A percentile compares a stretch with the other conserved stretches of the same genome.
phyloP scores from a whole-genome alignment of 2,113 vertebrate species.

The Ursus arctos region DNA sequence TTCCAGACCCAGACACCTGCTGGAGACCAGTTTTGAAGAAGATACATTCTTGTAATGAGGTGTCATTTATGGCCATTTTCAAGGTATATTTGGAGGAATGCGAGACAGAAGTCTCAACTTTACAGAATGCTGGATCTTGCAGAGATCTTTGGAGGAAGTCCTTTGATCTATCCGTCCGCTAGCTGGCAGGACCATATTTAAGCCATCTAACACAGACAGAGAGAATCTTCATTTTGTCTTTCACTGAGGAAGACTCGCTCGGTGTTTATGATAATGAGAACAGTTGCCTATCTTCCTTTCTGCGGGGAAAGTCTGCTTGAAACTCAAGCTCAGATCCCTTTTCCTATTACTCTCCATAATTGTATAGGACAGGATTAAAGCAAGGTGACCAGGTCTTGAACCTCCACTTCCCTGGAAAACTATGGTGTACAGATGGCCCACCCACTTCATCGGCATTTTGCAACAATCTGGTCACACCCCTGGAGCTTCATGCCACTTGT shows the following conservation, averaged over 20 bases:
- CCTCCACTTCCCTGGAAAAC: background rate
- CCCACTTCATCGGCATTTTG: background rate
- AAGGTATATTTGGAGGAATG: background rate
- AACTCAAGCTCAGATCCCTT: background rate
- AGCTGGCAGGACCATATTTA: background rate
- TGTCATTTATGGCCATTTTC: constrained; percentile 44
- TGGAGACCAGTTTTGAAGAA: background rate
- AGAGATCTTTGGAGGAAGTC: background rate
- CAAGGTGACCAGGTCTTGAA: background rate
- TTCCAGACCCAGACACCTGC: background rate
- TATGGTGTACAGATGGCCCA: background rate
- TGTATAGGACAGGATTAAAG: background rate
- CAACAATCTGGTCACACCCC: background rate
- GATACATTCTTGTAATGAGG: background rate
- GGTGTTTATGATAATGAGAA: background rate
- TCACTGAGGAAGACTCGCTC: background rate
- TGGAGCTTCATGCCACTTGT: background rate
- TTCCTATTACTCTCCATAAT: background rate
- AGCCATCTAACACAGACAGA: background rate
- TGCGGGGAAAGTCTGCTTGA: background rate
- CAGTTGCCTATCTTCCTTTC: background rate
- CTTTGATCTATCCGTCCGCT: background rate
- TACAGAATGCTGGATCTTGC: background rate
- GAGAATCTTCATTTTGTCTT: background rate
- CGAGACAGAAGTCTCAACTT: background rate